Percentiles rank a stretch among this genome's conserved stretches.
phyloP scores from a whole-genome alignment of 2,113 vertebrate species.

The Neodontobutis hainanensis region DNA sequence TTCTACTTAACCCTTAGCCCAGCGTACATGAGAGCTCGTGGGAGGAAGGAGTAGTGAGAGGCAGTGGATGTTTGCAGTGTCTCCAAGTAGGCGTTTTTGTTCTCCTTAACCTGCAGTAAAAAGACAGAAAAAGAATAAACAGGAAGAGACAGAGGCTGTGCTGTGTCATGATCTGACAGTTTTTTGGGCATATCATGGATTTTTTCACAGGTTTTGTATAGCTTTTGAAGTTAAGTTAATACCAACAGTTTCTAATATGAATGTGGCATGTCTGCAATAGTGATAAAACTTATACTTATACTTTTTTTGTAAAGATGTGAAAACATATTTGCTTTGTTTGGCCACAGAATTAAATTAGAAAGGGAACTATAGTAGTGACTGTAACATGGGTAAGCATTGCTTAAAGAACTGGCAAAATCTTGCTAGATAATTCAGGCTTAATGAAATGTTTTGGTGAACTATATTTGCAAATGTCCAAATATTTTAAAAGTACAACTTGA shows the following conservation, averaged over 20 bases:
- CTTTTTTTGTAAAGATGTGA: too few relatives aligned
- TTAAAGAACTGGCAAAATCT: too few relatives aligned
- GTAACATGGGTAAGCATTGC: too few relatives aligned
- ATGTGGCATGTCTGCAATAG: background rate
- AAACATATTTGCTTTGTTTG: too few relatives aligned
- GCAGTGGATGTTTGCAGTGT: conserved; percentile 30
- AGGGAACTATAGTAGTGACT: too few relatives aligned
- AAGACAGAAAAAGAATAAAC: background rate
- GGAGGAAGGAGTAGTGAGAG: conserved; percentile 6
- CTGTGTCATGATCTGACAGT: background rate
- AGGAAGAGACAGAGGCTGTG: background rate
- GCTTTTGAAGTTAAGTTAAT: background rate
- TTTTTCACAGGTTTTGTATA: background rate
- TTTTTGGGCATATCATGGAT: background rate
- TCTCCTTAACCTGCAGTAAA: conserved; percentile 6
- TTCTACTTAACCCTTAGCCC: conserved; percentile 31
- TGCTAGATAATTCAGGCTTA: too few relatives aligned
- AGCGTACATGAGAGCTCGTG: conserved; percentile 1
- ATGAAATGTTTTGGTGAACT: too few relatives aligned
- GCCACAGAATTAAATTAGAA: too few relatives aligned
- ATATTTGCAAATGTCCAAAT: too few relatives aligned
- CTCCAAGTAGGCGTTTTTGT: conserved; percentile 29
- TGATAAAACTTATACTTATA: too few relatives aligned
- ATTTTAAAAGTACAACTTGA: too few relatives aligned
- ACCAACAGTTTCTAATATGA: background rate